A percentile compares a stretch with the other conserved stretches of the same genome.
These are phyloP conservation scores for Leptopilina clavipes DNA, from an alignment of 1,140 invertebrate species.

Conservation along the genomic window DNA sequence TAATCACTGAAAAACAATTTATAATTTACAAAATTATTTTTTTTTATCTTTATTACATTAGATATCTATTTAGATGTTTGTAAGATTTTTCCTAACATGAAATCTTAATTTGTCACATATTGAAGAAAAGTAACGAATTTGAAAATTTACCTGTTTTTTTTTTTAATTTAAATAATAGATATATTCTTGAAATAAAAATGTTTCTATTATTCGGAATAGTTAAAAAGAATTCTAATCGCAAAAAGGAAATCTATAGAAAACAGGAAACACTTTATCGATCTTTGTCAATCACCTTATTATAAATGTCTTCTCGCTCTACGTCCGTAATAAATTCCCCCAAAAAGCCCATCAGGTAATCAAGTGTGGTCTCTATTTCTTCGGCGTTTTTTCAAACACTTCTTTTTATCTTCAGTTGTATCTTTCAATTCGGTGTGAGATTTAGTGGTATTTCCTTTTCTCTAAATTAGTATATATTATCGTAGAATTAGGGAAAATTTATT, in stretches of 20 bases:
- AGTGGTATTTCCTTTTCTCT: background rate
- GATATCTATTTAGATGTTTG: too few species aligned
- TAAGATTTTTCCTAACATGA: too few species aligned
- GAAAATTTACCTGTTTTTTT: too few species aligned
- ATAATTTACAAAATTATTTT: too few species aligned
- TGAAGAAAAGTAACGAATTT: too few species aligned
- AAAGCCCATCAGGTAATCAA: background rate
- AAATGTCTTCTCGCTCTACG: constrained; percentile 10
- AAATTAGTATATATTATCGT: background rate
- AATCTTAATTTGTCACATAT: too few species aligned
- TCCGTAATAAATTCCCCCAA: constrained; percentile 6
- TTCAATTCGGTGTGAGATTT: constrained; percentile 23
- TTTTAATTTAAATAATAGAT: too few species aligned
- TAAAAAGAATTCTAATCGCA: background rate
- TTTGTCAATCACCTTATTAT: background rate
- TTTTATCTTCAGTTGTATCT: constrained; percentile 6
- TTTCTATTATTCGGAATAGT: background rate
- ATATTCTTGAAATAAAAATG: too few species aligned
- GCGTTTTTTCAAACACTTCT: constrained; percentile 14
- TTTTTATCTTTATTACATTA: too few species aligned
- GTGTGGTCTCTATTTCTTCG: constrained; percentile 26
- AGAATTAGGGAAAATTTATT: background rate
- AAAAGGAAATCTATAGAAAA: constrained; percentile 32
- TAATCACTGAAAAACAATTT: too few species aligned
- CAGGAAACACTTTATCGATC: background rate